phyloP scores from a whole-genome alignment of 2,888 invertebrate genomes.

The Erebia ligea region DNA sequence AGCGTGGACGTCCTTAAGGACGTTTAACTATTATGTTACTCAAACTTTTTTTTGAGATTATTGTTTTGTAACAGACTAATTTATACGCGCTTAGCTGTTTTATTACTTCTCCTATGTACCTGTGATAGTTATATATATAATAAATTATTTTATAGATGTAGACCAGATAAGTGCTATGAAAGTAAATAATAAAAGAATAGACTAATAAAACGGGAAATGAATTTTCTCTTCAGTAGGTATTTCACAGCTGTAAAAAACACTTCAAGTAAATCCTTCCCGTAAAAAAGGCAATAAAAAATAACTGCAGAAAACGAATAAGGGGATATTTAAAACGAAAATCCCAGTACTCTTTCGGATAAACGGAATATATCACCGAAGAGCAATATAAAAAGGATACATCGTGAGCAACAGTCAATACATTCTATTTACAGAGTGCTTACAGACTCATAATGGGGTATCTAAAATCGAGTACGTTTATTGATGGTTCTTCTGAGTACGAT shows the following conservation, averaged over 20 bases:
- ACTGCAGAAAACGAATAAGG: constrained; percentile 41
- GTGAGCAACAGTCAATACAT: constrained; percentile 52
- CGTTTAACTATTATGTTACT: too few species aligned
- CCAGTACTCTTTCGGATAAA: constrained; percentile 49
- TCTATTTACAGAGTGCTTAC: constrained; percentile 57
- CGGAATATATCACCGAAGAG: constrained; percentile 58
- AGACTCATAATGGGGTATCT: constrained; percentile 9
- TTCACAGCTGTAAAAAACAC: constrained; percentile 18
- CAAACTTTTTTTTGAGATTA: too few species aligned
- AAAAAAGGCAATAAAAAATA: constrained; percentile 38
- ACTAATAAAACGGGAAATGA: constrained; percentile 11
- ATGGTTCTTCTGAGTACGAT: too few species aligned
- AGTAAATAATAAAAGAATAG: not conserved
- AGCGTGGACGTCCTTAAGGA: too few species aligned
- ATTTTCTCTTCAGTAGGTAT: constrained; percentile 13
- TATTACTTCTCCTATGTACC: too few species aligned
- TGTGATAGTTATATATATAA: too few species aligned
- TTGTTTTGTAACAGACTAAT: too few species aligned
- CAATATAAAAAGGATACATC: constrained; percentile 66
- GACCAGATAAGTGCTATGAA: not conserved
- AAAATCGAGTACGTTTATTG: too few species aligned
- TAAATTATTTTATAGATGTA: not conserved
- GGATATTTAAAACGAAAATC: constrained; percentile 42
- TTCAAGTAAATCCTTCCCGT: constrained; percentile 36
- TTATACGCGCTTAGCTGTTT: too few species aligned